Percentiles rank a stretch among this genome's conserved stretches.
Evolutionary conservation across 2,113 vertebrate species (phyloP).

Genomic region (Cyphomyrus plagiostoma): DNA sequence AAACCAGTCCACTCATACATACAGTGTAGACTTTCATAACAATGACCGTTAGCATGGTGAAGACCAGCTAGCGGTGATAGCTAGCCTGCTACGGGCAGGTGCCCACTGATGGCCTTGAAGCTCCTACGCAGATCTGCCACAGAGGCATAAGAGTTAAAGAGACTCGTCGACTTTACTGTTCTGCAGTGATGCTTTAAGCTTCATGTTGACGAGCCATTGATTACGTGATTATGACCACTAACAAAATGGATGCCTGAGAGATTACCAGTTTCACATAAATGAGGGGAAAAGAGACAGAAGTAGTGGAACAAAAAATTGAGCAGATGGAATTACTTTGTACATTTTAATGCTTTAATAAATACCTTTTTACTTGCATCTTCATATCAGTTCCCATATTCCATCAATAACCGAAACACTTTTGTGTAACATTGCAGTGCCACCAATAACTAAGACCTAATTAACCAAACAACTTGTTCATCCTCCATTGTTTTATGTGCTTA

Average conservation of each 20-base stretch:
- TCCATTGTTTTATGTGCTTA: neutral
- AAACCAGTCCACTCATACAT: neutral
- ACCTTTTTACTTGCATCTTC: neutral
- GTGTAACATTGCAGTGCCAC: neutral
- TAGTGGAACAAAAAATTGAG: neutral
- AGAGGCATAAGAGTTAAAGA: neutral
- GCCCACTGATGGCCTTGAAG: neutral
- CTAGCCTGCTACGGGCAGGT: neutral
- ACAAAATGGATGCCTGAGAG: neutral
- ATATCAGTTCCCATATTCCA: neutral
- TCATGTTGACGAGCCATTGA: neutral
- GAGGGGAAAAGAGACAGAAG: neutral
- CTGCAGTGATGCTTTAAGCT: neutral
- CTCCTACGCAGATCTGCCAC: neutral
- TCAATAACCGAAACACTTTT: neutral
- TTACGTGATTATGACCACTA: neutral
- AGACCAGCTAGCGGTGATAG: neutral
- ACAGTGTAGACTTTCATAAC: neutral
- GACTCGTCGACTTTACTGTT: neutral
- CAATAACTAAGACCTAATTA: neutral
- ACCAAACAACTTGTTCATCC: neutral
- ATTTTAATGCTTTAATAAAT: neutral
- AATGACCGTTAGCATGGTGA: neutral
- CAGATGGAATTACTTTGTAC: neutral
- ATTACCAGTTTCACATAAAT: neutral